Conservation (phyloP, 2,888 invertebrate genomes). For the Macrosiphum euphorbiae region DNA sequence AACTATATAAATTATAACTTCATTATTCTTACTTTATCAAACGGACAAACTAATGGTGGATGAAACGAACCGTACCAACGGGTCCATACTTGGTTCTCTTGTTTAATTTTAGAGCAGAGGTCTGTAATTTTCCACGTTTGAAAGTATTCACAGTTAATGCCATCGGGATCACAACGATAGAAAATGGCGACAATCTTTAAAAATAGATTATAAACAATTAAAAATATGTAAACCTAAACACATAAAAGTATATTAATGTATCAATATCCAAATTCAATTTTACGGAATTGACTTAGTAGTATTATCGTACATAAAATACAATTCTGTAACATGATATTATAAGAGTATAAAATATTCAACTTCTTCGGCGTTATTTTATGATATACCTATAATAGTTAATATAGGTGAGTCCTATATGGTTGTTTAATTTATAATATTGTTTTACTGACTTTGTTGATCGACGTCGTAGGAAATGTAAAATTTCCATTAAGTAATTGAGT, state of each 20-base stretch:
- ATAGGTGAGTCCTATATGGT: too few species aligned
- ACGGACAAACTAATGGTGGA: background rate
- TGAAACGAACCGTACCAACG: background rate
- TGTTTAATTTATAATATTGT: background rate
- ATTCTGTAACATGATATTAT: background rate
- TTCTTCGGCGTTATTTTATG: background rate
- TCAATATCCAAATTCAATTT: background rate
- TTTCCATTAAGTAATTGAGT: background rate
- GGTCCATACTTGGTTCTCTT: slow-evolving; percentile 2
- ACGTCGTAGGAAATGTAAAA: background rate
- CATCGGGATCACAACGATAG: background rate
- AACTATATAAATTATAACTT: background rate
- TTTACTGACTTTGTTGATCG: background rate
- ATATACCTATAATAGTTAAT: background rate
- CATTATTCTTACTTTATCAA: background rate
- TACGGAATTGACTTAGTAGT: background rate
- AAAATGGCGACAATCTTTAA: background rate
- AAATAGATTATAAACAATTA: background rate
- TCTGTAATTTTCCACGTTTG: background rate
- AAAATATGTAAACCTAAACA: background rate
- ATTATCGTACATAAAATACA: background rate
- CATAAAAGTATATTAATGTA: background rate
- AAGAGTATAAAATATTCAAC: background rate
- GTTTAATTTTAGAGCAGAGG: background rate
- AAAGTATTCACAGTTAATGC: slow-evolving; percentile 34